Evolutionary conservation across 2,888 invertebrate species (phyloP).

Genomic region (Cetonia aurata): DNA sequence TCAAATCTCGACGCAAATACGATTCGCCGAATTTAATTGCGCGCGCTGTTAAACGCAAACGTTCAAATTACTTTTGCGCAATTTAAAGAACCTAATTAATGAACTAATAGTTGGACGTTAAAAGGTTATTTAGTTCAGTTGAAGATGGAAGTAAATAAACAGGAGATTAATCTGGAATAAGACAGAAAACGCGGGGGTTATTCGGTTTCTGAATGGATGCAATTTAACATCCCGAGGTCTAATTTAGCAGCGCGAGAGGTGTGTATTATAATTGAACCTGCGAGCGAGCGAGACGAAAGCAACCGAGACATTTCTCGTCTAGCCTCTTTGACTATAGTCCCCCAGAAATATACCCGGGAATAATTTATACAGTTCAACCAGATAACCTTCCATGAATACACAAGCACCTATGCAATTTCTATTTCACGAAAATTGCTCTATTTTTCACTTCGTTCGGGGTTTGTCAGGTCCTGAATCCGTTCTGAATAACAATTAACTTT

Average conservation of each 20-base stretch:
- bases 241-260: conserved; percentile 47
- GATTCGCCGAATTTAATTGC: conserved; percentile 22
- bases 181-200: conserved; percentile 50
- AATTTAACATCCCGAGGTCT: conserved; percentile 49
- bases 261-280: conserved; percentile 48
- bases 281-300: conserved; percentile 28
- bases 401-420: conserved; percentile 45
- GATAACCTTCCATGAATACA: conserved; percentile 48
- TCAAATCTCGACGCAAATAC: not conserved
- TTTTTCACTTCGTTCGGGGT: conserved; percentile 44
- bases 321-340: conserved; percentile 41
- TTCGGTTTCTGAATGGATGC: conserved; percentile 49
- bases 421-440: conserved; percentile 45
- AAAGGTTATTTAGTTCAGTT: conserved; percentile 41
- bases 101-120: conserved; percentile 44
- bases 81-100: conserved; percentile 46
- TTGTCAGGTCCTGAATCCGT: conserved; percentile 33
- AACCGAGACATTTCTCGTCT: conserved; percentile 38
- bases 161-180: conserved; percentile 49
- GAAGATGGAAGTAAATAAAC: conserved; percentile 46
- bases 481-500: conserved; percentile 46
- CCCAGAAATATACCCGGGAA: conserved; percentile 43
- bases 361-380: conserved; percentile 48
- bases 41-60: conserved; percentile 20
- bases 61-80: conserved; percentile 37